phyloP scores from a whole-genome alignment of 2,888 invertebrate species.

The Calameuta pallipes region DNA sequence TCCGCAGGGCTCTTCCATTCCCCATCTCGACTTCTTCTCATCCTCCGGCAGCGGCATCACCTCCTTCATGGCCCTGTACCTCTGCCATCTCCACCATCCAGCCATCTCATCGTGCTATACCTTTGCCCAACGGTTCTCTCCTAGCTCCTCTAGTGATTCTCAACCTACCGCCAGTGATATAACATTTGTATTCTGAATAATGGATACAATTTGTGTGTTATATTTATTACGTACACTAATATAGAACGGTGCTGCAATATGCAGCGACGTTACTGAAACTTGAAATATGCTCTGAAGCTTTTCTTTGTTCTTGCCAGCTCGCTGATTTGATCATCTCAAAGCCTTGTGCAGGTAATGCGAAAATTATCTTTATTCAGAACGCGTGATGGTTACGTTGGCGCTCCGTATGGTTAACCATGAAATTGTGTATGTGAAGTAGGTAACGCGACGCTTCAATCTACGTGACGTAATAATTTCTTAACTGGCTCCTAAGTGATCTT shows the following conservation, averaged over 20 bases:
- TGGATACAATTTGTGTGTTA: not conserved
- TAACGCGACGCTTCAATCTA: not conserved
- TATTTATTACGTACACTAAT: not conserved
- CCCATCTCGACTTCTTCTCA: slow-evolving; percentile 26
- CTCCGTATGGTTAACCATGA: not conserved
- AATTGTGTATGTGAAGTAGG: not conserved
- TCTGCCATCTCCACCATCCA: slow-evolving; percentile 12
- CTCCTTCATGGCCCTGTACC: slow-evolving; percentile 24
- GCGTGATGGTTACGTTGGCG: not conserved
- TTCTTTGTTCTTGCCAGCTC: not conserved
- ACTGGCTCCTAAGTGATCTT: not conserved
- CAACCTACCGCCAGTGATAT: slow-evolving; percentile 29
- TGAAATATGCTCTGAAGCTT: not conserved
- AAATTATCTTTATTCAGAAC: not conserved
- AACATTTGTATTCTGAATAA: not conserved
- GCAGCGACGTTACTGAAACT: not conserved
- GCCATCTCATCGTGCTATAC: slow-evolving; percentile 24
- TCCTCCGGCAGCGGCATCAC: slow-evolving; percentile 22
- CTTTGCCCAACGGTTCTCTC: slow-evolving; percentile 10
- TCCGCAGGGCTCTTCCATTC: slow-evolving; percentile 29
- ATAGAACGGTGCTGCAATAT: not conserved
- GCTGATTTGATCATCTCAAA: not conserved
- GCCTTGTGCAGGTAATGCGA: not conserved
- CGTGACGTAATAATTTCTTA: not conserved
- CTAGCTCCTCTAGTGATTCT: slow-evolving; percentile 38